Conservation (phyloP, 2,888 invertebrate genomes). For the Dasypolia templi region DNA sequence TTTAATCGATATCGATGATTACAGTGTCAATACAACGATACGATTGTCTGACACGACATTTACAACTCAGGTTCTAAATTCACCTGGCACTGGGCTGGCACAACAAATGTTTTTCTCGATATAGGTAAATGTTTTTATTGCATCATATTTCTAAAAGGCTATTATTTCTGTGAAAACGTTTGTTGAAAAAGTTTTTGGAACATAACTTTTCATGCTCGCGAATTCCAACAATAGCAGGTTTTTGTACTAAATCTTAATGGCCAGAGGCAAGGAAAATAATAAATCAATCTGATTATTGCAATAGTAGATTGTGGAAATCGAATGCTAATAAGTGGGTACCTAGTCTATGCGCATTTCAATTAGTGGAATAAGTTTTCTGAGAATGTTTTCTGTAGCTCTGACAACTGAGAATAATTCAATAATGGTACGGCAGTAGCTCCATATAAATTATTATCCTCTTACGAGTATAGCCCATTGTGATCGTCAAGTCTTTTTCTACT, state of each 20-base stretch:
- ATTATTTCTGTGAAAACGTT: conserved; percentile 64
- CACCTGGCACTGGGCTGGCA: conserved; percentile 77
- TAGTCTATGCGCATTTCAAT: conserved; percentile 8
- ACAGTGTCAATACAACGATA: conserved; percentile 70
- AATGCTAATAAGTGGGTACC: conserved; percentile 37
- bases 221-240: conserved; percentile 47
- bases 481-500: not conserved
- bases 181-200: conserved; percentile 58
- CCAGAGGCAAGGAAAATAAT: conserved; percentile 42
- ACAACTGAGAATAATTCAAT: not conserved
- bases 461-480: not conserved
- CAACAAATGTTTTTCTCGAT: conserved; percentile 65
- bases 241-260: conserved; percentile 63
- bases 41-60: conserved; percentile 74
- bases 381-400: not conserved
- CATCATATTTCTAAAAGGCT: conserved; percentile 63
- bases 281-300: conserved; percentile 49
- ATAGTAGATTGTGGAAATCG: conserved; percentile 37
- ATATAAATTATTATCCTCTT: not conserved
- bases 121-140: conserved; percentile 66
- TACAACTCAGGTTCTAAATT: conserved; percentile 70
- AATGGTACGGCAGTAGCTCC: not conserved
- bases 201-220: conserved; percentile 61
- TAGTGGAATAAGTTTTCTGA: not conserved
- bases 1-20: conserved; percentile 56